Base-by-base conservation (phyloP, 2,888 invertebrate species). In the Dermolepida albohirtum region DNA sequence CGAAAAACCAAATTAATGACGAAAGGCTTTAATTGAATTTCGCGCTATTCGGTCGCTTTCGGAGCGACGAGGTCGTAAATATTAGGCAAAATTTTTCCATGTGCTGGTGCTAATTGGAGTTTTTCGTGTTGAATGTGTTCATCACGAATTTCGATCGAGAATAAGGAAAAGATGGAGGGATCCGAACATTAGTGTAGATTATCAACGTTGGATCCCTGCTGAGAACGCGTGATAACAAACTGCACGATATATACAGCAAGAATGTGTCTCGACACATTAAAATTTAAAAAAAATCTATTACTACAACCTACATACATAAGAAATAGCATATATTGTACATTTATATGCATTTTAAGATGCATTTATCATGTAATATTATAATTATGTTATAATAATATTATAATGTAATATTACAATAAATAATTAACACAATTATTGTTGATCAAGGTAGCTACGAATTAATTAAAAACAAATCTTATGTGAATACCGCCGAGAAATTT, bases 101-200 rank as follows among this genome's bases (percentile, higher is more conserved):
- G 43, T 22, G n/a, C 43, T 12, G 41, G 17, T 41, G 27, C 57
- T 57, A 66, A 66, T 66, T 66, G 55, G 55, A 55, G 47, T 55
- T 55, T 66, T 57, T 66, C 66, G 66, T 66, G 55, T 66, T 5
- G 34, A 39, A 55, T 47, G 44, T 47, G 66, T 66, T 55, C 66
- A 55, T 66, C 66, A 49, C 55, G 66, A 55, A 43, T 27, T 57
- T 57, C 49, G 34, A 6, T 8, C 22, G 22, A 7, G 22, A 10
- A n/a, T 2, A 16, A 17, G 22, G 49, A 22, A 11, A 14, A 44
- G 5, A 49, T 16, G 6, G 34, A 34, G 34, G 34, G 34, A 6
- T 34, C 10, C 49, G 49, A 2, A 16, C 22, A 22, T 49, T 49
- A 49, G 22, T 49, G 49, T 16, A 22, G 22, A 17, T 49, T 17